Evolutionary conservation across 2,888 invertebrate species (phyloP).

Genomic region (Eucera pruinosa): DNA sequence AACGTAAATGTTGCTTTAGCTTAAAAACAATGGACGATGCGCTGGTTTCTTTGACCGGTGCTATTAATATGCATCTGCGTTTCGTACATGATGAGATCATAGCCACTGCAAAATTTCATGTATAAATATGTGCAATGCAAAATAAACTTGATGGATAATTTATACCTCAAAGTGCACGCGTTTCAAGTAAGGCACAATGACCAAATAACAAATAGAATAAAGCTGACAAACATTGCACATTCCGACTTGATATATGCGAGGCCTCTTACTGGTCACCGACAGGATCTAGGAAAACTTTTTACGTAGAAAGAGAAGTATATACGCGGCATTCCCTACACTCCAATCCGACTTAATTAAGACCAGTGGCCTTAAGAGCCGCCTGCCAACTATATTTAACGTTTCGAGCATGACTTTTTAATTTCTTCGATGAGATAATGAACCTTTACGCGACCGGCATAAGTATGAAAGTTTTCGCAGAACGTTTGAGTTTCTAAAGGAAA

Average conservation of each 20-base stretch:
- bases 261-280: constrained; percentile 14
- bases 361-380: constrained; percentile 27
- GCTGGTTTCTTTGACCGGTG: constrained; percentile 6
- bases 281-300: constrained; percentile 44
- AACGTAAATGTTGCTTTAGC: not conserved
- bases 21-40: constrained; percentile 17
- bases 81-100: not conserved
- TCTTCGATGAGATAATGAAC: constrained; percentile 34
- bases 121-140: constrained; percentile 22
- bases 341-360: constrained; percentile 60
- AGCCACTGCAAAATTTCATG: constrained; percentile 8
- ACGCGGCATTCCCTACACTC: constrained; percentile 13
- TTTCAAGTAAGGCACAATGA: constrained; percentile 40
- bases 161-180: constrained; percentile 12
- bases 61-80: not conserved
- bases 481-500: constrained; percentile 1
- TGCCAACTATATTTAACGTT: constrained; percentile 1
- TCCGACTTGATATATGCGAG: constrained; percentile 14
- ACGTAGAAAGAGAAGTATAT: not conserved
- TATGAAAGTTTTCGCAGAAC: not conserved
- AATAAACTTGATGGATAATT: constrained; percentile 32
- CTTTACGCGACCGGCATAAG: not conserved
- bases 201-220: constrained; percentile 35
- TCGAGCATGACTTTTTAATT: constrained; percentile 61
- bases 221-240: constrained; percentile 32